Evolutionary conservation across 2,888 invertebrate species (phyloP).

Genomic region (Megalurothrips usitatus): DNA sequence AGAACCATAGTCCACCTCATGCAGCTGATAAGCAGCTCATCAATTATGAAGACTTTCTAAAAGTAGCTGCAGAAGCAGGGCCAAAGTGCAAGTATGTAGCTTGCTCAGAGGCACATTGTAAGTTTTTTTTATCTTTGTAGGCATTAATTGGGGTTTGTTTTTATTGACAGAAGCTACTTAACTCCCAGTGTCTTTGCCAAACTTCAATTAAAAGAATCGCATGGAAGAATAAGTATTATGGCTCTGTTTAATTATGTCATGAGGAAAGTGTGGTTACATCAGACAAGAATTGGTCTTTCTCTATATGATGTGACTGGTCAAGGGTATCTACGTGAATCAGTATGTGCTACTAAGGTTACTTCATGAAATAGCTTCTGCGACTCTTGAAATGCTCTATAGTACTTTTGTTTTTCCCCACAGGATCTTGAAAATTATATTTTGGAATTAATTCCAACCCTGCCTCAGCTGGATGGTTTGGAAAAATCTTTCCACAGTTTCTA

Average conservation of each 20-base stretch:
- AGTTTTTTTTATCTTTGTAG: not conserved
- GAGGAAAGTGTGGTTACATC: conserved; percentile 91
- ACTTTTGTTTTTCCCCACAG: conserved; percentile 49
- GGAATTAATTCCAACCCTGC: conserved; percentile 86
- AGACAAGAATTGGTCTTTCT: conserved; percentile 88
- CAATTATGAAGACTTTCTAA: conserved; percentile 77
- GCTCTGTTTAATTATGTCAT: conserved; percentile 92
- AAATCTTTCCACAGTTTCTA: conserved; percentile 94
- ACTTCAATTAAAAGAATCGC: conserved; percentile 77
- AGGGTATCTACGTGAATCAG: conserved; percentile 80
- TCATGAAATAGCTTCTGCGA: not conserved
- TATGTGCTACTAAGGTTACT: conserved; percentile 43
- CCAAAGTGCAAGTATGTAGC: conserved; percentile 61
- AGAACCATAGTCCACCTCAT: conserved; percentile 69
- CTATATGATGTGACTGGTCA: conserved; percentile 91
- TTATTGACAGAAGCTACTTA: conserved; percentile 63
- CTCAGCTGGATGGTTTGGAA: conserved; percentile 84
- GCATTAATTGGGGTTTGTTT: conserved; percentile 12
- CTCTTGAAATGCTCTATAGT: not conserved
- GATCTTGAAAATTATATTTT: conserved; percentile 93
- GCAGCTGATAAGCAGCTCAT: conserved; percentile 76
- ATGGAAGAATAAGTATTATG: conserved; percentile 81
- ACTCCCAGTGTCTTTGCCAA: conserved; percentile 84
- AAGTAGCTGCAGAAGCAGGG: conserved; percentile 69
- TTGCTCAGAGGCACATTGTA: conserved; percentile 36